phyloP scores from a whole-genome alignment of 1,140 invertebrate genomes.

The Drusus annulatus region DNA sequence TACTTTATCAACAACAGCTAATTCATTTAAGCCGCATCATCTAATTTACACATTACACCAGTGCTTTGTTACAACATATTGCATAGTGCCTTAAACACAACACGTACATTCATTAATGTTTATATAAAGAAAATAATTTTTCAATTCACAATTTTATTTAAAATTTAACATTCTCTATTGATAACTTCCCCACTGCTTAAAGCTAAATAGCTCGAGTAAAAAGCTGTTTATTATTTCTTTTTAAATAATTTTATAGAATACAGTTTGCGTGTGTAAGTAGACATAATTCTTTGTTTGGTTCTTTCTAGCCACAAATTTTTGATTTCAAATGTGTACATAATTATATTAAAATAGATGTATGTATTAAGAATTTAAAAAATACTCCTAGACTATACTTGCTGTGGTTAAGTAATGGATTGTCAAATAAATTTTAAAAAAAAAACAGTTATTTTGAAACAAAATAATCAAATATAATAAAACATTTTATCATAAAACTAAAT shows the following conservation, averaged over 20 bases:
- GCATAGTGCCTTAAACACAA: not conserved
- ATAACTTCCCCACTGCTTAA: no score
- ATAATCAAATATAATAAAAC: not conserved
- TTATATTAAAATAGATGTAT: slow-evolving; percentile 12
- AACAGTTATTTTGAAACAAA: not conserved
- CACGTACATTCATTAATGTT: not conserved
- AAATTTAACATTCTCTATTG: no score
- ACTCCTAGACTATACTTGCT: slow-evolving; percentile 3
- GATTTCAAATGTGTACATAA: slow-evolving; percentile 3
- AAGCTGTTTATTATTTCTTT: no score
- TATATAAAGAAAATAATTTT: not conserved
- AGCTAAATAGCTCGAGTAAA: no score
- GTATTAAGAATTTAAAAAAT: slow-evolving; percentile 11
- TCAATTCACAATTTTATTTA: no score
- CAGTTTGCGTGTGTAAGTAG: no score
- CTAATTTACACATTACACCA: not conserved
- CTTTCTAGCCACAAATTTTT: no score
- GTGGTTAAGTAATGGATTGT: slow-evolving; percentile 1
- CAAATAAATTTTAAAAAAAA: not conserved
- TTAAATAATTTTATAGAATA: no score
- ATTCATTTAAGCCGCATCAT: not conserved
- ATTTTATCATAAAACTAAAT: not conserved
- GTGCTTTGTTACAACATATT: not conserved
- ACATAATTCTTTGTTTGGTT: no score
- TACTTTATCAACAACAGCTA: not conserved